phyloP scores from a whole-genome alignment of 2,888 invertebrate species.

The Allolobophora icterica region DNA sequence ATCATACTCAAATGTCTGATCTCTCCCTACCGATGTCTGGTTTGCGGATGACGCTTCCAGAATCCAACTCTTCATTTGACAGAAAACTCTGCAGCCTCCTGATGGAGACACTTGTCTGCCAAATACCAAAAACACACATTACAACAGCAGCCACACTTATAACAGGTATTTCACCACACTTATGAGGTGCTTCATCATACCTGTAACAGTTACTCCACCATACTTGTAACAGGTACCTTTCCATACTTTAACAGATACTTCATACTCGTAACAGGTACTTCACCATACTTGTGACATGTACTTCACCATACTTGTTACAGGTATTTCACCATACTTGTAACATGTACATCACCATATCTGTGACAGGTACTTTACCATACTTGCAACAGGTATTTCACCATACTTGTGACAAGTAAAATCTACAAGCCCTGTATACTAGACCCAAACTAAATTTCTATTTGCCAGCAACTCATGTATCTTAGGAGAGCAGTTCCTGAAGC shows the following conservation, averaged over 20 bases:
- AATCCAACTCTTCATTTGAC: constrained; percentile 87
- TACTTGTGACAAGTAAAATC: not conserved
- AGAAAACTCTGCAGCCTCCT: constrained; percentile 89
- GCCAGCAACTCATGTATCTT: too few species aligned
- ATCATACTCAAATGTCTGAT: not conserved
- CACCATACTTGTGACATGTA: not conserved
- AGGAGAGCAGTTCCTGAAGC: too few species aligned
- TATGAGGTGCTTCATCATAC: not conserved
- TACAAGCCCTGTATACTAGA: too few species aligned
- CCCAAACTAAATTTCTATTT: too few species aligned
- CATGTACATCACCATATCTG: not conserved
- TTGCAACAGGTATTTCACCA: not conserved
- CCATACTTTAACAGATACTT: not conserved
- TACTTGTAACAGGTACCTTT: not conserved
- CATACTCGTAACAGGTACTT: not conserved
- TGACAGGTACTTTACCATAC: not conserved
- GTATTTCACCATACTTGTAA: not conserved
- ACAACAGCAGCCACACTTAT: not conserved
- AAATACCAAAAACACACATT: not conserved
- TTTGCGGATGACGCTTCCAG: constrained; percentile 71
- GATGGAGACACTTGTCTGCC: constrained; percentile 85
- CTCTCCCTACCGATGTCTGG: not conserved
- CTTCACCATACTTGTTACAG: not conserved
- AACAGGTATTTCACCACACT: not conserved
- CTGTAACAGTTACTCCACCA: not conserved